Evolutionary conservation across 2,113 vertebrate genomes (phyloP).

Genomic region (Varanus komodoensis): DNA sequence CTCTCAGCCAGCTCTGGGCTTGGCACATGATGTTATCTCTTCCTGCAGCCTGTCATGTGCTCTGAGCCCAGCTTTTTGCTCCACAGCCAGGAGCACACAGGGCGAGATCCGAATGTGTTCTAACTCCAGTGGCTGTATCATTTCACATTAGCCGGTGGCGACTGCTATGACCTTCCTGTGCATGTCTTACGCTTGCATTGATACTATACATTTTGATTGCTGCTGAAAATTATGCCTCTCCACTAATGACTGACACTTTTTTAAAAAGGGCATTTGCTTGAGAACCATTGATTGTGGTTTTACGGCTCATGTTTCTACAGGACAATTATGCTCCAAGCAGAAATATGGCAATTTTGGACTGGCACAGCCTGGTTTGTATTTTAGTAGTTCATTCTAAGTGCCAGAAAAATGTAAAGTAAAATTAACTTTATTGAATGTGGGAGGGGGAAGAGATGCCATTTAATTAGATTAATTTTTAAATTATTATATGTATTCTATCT

Average conservation of each 20-base stretch:
- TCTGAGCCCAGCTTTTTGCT: not conserved
- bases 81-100: not conserved
- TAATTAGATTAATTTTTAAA: not conserved
- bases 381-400: not conserved
- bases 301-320: not conserved
- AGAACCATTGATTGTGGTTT: not conserved
- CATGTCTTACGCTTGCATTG: not conserved
- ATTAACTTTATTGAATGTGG: not conserved
- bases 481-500: not conserved
- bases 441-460: not conserved
- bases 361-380: not conserved
- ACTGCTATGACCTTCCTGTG: not conserved
- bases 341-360: not conserved
- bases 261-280: not conserved
- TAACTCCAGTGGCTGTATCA: not conserved
- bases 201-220: not conserved
- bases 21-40: not conserved
- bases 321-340: not conserved
- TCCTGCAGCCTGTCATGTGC: not conserved
- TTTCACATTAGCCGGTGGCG: constrained; percentile 10
- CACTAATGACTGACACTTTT: not conserved
- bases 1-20: not conserved
- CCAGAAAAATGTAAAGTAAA: too few relatives aligned
- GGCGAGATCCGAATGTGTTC: not conserved
- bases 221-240: constrained; percentile 5